Percentiles rank a stretch among this genome's conserved stretches.
These are phyloP conservation scores for Pachypanchax playfairii DNA, from an alignment of 2,113 vertebrate genomes.

Conservation along the genomic window DNA sequence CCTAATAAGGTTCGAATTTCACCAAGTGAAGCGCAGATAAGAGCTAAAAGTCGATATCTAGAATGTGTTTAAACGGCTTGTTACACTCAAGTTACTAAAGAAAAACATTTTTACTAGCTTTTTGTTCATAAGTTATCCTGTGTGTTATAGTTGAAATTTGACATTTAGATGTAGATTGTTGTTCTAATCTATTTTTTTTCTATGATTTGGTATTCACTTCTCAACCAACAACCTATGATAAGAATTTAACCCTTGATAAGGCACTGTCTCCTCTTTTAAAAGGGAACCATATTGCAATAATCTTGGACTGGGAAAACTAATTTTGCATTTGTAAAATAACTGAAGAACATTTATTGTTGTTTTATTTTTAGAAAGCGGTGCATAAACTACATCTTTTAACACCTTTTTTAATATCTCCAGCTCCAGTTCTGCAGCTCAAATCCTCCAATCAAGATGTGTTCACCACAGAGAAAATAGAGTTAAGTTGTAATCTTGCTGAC, in stretches of 20 bases:
- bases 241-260: constrained; percentile 4
- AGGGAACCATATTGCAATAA: too few relatives aligned
- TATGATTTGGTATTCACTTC: accelerated
- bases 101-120: too few relatives aligned
- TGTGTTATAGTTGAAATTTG: neutral
- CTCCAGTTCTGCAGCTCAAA: constrained; percentile 13
- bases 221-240: constrained; percentile 2
- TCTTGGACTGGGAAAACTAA: neutral
- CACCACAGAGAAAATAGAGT: constrained; percentile 42
- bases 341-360: neutral
- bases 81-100: too few relatives aligned
- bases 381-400: neutral
- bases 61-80: too few relatives aligned
- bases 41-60: too few relatives aligned
- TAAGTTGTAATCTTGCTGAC: constrained; percentile 15
- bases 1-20: too few relatives aligned
- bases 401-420: constrained; percentile 37
- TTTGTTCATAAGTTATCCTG: too few relatives aligned
- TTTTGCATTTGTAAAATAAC: accelerated
- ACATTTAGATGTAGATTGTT: neutral
- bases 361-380: neutral
- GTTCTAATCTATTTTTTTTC: constrained; percentile 7
- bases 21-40: too few relatives aligned
- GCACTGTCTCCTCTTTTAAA: neutral
- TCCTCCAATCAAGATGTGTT: constrained; percentile 24